phyloP scores from a whole-genome alignment of 2,888 invertebrate genomes.

The Morinoia aosen region DNA sequence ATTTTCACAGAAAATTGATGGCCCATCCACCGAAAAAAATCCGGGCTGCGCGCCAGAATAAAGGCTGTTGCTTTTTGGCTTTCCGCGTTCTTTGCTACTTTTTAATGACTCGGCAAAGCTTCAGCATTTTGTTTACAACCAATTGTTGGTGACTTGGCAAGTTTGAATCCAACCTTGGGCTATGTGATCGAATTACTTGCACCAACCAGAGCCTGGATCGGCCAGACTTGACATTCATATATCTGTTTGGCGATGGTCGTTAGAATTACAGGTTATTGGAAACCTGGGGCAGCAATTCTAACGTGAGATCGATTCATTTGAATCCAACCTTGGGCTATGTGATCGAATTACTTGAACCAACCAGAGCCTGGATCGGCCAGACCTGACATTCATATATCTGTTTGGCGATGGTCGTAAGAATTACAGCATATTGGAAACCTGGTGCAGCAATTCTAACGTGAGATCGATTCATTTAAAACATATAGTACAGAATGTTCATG shows the following conservation, averaged over 20 bases:
- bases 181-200: neutral
- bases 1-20: neutral
- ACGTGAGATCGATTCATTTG: neutral
- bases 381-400: neutral
- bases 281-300: too few relatives aligned
- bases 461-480: too few relatives aligned
- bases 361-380: neutral
- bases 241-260: too few relatives aligned
- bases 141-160: neutral
- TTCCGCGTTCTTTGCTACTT: neutral
- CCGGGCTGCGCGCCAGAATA: neutral
- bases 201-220: neutral
- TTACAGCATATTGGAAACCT: too few relatives aligned
- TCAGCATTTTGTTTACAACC: neutral
- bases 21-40: neutral
- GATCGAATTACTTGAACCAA: neutral
- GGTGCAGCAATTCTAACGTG: too few relatives aligned
- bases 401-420: too few relatives aligned
- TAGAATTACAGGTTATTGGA: too few relatives aligned
- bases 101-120: conserved; percentile 13
- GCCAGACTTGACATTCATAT: neutral
- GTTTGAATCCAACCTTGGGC: neutral
- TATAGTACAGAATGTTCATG: too few relatives aligned
- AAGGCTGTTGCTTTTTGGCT: neutral
- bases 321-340: neutral